Evolutionary conservation across 2,888 invertebrate genomes (phyloP).

Genomic region (Hyposoter didymator): DNA sequence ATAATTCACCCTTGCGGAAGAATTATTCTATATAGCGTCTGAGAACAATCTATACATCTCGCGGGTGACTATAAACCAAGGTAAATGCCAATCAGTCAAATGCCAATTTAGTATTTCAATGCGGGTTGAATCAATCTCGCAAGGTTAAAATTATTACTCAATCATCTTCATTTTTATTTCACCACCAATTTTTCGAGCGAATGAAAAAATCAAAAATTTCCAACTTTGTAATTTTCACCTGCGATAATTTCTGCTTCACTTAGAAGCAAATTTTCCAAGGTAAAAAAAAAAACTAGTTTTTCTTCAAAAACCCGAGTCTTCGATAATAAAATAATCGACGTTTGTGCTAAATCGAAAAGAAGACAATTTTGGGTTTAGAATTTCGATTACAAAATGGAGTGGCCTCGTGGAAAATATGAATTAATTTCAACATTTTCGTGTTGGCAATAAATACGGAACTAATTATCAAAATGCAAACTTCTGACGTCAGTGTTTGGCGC

Average conservation of each 20-base stretch:
- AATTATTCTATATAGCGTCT: constrained; percentile 64
- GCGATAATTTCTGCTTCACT: too few species aligned
- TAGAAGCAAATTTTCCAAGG: too few species aligned
- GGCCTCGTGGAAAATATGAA: too few species aligned
- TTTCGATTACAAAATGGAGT: too few species aligned
- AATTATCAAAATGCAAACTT: not conserved
- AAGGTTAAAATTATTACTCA: constrained; percentile 64
- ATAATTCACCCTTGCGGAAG: constrained; percentile 78
- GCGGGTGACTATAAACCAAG: constrained; percentile 63
- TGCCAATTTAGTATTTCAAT: constrained; percentile 70
- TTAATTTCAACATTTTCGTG: not conserved
- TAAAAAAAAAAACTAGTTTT: too few species aligned
- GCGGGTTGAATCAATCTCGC: constrained; percentile 66
- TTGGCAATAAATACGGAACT: not conserved
- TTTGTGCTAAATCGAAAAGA: too few species aligned
- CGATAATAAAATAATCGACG: too few species aligned
- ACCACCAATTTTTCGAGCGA: not conserved
- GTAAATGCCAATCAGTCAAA: constrained; percentile 69
- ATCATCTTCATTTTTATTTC: constrained; percentile 18
- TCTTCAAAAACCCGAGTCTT: too few species aligned
- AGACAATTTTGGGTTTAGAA: too few species aligned
- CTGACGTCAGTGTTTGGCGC: not conserved
- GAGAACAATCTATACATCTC: constrained; percentile 58
- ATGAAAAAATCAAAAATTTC: not conserved
- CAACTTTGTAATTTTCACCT: too few species aligned